Conservation (phyloP, 1,140 invertebrate genomes). For the Gonioctena quinquepunctata region DNA sequence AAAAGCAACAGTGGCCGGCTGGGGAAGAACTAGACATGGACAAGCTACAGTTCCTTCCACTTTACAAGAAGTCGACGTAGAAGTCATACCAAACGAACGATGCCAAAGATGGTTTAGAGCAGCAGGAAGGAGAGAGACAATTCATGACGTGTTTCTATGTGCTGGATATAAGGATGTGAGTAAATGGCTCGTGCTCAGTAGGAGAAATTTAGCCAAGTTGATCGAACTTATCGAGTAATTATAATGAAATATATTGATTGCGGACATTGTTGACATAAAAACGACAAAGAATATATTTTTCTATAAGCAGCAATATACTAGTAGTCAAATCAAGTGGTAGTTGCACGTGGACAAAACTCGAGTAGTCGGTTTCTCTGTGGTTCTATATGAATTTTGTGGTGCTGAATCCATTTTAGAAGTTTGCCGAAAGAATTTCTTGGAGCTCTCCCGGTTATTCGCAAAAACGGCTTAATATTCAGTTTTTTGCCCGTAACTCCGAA, state of each 20-base stretch:
- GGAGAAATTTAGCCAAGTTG: background rate
- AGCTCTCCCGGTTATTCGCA: too few relatives aligned
- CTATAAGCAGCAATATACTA: too few relatives aligned
- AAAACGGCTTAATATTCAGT: too few relatives aligned
- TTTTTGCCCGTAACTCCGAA: too few relatives aligned
- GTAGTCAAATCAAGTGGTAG: too few relatives aligned
- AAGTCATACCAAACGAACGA: conserved; percentile 89
- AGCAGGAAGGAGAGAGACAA: conserved; percentile 85
- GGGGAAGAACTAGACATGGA: conserved; percentile 85
- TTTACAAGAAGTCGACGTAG: conserved; percentile 75
- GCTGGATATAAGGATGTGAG: conserved; percentile 85
- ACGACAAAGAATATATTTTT: too few relatives aligned
- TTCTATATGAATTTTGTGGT: too few relatives aligned
- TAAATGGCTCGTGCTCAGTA: background rate
- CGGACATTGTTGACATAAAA: too few relatives aligned
- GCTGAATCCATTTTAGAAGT: too few relatives aligned
- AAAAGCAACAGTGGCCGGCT: conserved; percentile 86
- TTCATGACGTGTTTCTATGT: conserved; percentile 91
- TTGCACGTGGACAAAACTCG: too few relatives aligned
- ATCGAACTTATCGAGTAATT: background rate
- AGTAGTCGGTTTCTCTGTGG: too few relatives aligned
- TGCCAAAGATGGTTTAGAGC: conserved; percentile 91
- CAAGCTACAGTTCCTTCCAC: conserved; percentile 78
- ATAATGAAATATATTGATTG: background rate
- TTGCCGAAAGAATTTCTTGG: too few relatives aligned